Base-by-base conservation (phyloP, 1,140 invertebrate genomes). In the Drosophila carrolli region DNA sequence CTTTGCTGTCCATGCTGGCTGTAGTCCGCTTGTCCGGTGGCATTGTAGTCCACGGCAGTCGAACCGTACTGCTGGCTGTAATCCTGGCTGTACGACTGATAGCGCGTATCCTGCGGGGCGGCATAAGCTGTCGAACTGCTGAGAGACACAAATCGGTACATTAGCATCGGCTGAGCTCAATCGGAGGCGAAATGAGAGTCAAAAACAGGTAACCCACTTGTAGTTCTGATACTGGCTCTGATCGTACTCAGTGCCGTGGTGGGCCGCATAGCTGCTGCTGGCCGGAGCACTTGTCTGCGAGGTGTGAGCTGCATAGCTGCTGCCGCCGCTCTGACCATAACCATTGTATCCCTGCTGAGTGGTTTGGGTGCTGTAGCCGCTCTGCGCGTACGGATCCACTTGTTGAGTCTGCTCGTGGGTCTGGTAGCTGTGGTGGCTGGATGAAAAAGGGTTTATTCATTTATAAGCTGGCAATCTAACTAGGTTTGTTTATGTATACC, bases 51-150 rank as follows among this genome's bases (percentile, higher is more conserved):
- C 27, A 92, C 91, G 23, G 91, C 86, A 13, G 91, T 67, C 13
- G 91, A 81, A 5, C 91, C 91, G 43, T 92, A 92, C 44, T 92
- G 85, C 48, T 92, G 91, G 38, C 85, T 92, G 55, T 92, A 92
- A 59, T 92, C 91, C 48, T 92, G 91, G 14, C 90, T 73, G 50
- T 92, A 92, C 14, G 75, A 75, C 57, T 83, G 90, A 75, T 92
- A 92, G 8, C 91, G 81, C 11, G 91, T 90, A 60, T 92, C 91
- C 58, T 78, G 89, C 53, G 90, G 91, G 10, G 85, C 55, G 23
- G 81, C 75, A 71, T 92, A 92, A 4, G 81, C 81, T 19, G 90
- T 74, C 7, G 91, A 85, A 41, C 91, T 92, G 65, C 62, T 50
- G 13, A 10, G 9, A 55, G 55, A 16, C 5, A 50, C 57, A 63